Evolutionary conservation across 2,113 vertebrate species (phyloP).

Genomic region (Cochlearius cochlearius): DNA sequence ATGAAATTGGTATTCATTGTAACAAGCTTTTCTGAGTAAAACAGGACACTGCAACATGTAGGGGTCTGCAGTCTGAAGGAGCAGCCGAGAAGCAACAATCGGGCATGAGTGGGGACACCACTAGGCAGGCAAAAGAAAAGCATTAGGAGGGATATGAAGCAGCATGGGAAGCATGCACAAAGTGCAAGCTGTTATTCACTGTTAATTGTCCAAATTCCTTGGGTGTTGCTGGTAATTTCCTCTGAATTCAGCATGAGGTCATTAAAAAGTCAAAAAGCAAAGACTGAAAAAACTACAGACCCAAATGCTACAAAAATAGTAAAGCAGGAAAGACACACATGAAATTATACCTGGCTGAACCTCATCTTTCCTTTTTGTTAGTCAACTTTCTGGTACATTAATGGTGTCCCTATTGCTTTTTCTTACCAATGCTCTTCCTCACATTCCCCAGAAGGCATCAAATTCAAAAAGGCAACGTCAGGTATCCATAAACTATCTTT

Average conservation of each 20-base stretch:
- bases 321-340: neutral
- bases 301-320: neutral
- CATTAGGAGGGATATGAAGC: neutral
- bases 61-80: neutral
- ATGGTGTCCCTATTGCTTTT: neutral
- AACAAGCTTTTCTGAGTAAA: neutral
- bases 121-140: neutral
- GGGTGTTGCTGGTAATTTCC: neutral
- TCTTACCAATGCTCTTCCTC: neutral
- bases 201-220: neutral
- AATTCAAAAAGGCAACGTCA: neutral
- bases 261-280: neutral
- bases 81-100: neutral
- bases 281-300: neutral
- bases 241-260: neutral
- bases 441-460: neutral
- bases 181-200: neutral
- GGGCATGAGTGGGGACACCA: fast-evolving
- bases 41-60: neutral
- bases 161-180: neutral
- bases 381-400: neutral
- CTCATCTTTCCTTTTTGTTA: neutral
- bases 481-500: neutral
- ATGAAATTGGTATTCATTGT: neutral
- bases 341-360: neutral